Base-by-base conservation (phyloP, 1,140 invertebrate species). In the Cyrtorhinus lividipennis region DNA sequence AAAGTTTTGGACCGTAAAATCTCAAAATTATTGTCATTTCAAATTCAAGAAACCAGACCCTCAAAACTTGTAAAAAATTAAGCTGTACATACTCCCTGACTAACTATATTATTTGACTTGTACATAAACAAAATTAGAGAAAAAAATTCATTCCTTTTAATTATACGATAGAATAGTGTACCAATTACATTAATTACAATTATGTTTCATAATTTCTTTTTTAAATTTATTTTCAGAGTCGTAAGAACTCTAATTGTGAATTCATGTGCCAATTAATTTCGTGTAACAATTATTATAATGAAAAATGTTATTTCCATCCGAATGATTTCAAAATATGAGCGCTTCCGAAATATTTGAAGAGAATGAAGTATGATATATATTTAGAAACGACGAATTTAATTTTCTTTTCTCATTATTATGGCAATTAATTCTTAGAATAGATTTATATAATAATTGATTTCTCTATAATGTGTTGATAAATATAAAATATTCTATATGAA, bases 201-300 rank as follows among this genome's bases (percentile, higher is more conserved):
- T 44, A n/a, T 38, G 18, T 61, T 24, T 2, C 45, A n/a, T 61
- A n/a, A 23, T 61, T 61, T 61, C 24, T 38, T 38, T 8, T 38
- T 38, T 38, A 38, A 38, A 38, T 5, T 38, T 38, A 8, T 38
- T 38, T 38, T 8, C 30, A 8, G 30, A 38, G 30, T 15, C 30
- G 30, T 38, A 8, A 8, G 30, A 38, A 38, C 30, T 38, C 30
- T 38, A 8, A 48, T n/a, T 45, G 62, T 63, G 62, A 63, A 63
- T 63, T 63, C 62, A 58, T 63, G 62, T 63, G 62, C 62, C 61
- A 62, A 44, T 56, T n/a, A n/a, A n/a, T n/a, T n/a, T n/a, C n/a
- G n/a, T n/a, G n/a, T n/a, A n/a, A n/a, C n/a, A n/a, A n/a, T n/a
- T n/a, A n/a, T n/a, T n/a, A n/a, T n/a, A n/a, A n/a, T n/a, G n/a